Base-by-base conservation (phyloP, 1,140 invertebrate genomes). In the Phymastichus coffea region DNA sequence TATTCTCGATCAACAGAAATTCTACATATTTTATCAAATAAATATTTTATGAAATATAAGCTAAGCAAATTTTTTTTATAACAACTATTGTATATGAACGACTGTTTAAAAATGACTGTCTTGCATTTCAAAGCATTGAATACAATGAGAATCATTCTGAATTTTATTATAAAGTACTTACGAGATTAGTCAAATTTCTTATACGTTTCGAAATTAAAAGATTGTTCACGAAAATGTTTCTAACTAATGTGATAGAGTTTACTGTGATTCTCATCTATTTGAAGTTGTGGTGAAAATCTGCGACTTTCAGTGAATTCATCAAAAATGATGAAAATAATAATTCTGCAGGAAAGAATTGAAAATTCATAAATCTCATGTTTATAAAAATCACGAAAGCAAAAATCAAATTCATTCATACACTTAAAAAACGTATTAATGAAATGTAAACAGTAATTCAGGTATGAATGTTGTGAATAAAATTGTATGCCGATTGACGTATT, bases 221-320 rank as follows among this genome's bases (percentile, higher is more conserved):
- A 4, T 44, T 6, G 19, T 35, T 38, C 2, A 37, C 47, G 1
- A 25, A 44, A 35, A 35, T 14, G 40, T 51, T 58, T 14, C 6
- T 30, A 58, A 58, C 41, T 23, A 58, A 51, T 51, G 28, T 51
- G 37, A 51, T 51, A 51, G 14, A 23, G 33, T 8, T 23, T 19
- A 51, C 26, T 58, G 47, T 51, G 47, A 58, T 33, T 51, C 43
- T 51, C 28, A 51, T 51, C 25, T 40, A 2, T 40, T 2, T 8
- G 20, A 40, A 25, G 23, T 57, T 57, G 30, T 49, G 17, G 17
- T 19, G 19, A n/a, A n/a, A 25, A 43, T 43, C 12, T 46, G 30
- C 15, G 26, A 48, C 15, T 6, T 22, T 51, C 23, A 9, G 33
- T 57, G 19, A 41, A 51, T 48, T 58, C 28, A 51, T 58, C 23